phyloP scores from a whole-genome alignment of 1,140 invertebrate genomes.

The Orius laevigatus region DNA sequence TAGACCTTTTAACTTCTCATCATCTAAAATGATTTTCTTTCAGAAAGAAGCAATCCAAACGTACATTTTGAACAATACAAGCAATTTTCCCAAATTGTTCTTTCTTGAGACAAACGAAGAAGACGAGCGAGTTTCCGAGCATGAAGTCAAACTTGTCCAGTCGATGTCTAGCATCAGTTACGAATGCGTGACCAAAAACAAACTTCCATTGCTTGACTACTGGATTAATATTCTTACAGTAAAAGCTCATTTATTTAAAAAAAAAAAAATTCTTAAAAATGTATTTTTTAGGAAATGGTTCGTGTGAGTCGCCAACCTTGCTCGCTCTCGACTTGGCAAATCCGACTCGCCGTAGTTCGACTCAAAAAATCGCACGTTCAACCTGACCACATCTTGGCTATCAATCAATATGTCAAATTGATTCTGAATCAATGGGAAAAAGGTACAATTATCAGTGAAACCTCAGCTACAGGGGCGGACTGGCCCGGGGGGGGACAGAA shows the following conservation, averaged over 20 bases:
- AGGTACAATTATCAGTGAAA: no score
- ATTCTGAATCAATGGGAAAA: slow-evolving; percentile 24
- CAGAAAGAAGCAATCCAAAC: slow-evolving; percentile 32
- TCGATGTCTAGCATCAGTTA: slow-evolving; percentile 59
- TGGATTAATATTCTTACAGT: slow-evolving; percentile 55
- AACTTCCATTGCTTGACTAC: slow-evolving; percentile 56
- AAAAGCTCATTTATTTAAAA: slow-evolving; percentile 19
- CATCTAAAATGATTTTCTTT: slow-evolving; percentile 13
- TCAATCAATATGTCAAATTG: slow-evolving; percentile 1
- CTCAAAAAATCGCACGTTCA: slow-evolving; percentile 24
- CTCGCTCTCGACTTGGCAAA: slow-evolving; percentile 39
- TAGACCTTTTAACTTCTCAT: no score
- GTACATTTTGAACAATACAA: slow-evolving; percentile 35
- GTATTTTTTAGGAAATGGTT: background rate
- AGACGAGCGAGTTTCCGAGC: background rate
- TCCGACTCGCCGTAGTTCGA: slow-evolving; percentile 36
- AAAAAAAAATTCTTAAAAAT: background rate
- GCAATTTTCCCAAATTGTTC: slow-evolving; percentile 38
- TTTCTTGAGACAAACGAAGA: slow-evolving; percentile 33
- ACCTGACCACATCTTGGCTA: slow-evolving; percentile 1
- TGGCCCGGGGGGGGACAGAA: no score
- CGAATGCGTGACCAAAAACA: slow-evolving; percentile 74
- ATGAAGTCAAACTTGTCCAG: slow-evolving; percentile 42
- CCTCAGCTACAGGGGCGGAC: no score
- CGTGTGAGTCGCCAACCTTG: background rate